A percentile compares a stretch with the other conserved stretches of the same genome.
Conservation (phyloP, 2,113 vertebrate species). For the Lutjanus erythropterus region DNA sequence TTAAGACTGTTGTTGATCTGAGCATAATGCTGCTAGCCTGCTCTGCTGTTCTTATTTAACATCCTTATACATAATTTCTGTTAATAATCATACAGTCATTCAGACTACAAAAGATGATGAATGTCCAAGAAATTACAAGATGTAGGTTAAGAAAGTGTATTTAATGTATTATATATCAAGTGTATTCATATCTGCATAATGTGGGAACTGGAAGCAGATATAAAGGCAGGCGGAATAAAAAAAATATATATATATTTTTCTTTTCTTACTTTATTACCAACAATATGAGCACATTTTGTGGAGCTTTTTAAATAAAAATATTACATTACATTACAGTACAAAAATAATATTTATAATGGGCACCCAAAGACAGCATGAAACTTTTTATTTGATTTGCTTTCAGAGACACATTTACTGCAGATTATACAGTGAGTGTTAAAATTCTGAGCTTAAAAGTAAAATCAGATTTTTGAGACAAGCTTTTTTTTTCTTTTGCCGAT, state of each 20-base stretch:
- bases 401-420: background rate
- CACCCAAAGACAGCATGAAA: accelerated
- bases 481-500: background rate
- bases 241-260: too few species aligned
- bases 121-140: background rate
- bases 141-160: background rate
- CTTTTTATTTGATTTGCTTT: background rate
- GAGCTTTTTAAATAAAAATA: background rate
- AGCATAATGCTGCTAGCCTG: background rate
- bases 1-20: background rate
- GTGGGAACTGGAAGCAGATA: too few species aligned
- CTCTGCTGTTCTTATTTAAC: background rate
- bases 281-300: background rate
- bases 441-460: background rate
- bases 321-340: too few species aligned
- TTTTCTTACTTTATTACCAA: background rate
- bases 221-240: background rate
- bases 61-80: background rate
- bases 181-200: background rate
- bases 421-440: background rate
- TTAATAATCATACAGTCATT: background rate
- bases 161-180: background rate
- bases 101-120: background rate
- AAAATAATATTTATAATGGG: background rate
- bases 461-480: too few species aligned